A percentile compares a stretch with the other conserved stretches of the same genome.
These are phyloP conservation scores for Cosmia pyralina DNA, from an alignment of 2,888 invertebrate genomes.

Conservation along the genomic window DNA sequence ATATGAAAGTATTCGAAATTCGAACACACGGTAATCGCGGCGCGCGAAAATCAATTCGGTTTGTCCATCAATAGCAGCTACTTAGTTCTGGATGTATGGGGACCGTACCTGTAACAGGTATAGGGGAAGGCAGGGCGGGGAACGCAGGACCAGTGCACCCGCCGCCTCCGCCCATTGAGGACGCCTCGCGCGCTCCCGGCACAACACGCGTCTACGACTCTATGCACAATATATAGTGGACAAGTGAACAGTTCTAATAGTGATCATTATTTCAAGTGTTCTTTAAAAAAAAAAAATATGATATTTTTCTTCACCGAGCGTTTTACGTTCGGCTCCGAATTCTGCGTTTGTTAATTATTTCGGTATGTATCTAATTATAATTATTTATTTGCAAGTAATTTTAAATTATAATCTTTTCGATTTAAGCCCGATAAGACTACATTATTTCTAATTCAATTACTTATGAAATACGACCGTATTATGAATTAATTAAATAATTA, in stretches of 20 bases:
- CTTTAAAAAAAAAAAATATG: constrained; percentile 1
- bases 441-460: constrained; percentile 16
- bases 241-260: constrained; percentile 71
- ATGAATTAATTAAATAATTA: constrained; percentile 1
- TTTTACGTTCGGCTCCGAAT: constrained; percentile 39
- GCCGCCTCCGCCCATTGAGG: constrained; percentile 75
- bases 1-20: constrained; percentile 33
- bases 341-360: constrained; percentile 40
- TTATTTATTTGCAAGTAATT: constrained; percentile 6
- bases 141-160: constrained; percentile 82
- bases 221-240: constrained; percentile 68
- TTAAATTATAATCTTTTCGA: background rate
- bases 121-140: constrained; percentile 78
- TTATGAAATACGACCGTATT: background rate
- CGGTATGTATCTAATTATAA: constrained; percentile 59
- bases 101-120: constrained; percentile 87
- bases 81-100: constrained; percentile 82
- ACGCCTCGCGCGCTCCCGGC: constrained; percentile 75
- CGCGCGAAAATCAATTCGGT: constrained; percentile 84
- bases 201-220: constrained; percentile 68
- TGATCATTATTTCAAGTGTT: constrained; percentile 58
- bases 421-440: background rate
- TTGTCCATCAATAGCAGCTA: constrained; percentile 88
- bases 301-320: constrained; percentile 36
- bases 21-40: constrained; percentile 65